Percentiles rank a stretch among this genome's conserved stretches.
phyloP scores from a whole-genome alignment of 2,113 vertebrate species.

The Corythaixoides concolor region DNA sequence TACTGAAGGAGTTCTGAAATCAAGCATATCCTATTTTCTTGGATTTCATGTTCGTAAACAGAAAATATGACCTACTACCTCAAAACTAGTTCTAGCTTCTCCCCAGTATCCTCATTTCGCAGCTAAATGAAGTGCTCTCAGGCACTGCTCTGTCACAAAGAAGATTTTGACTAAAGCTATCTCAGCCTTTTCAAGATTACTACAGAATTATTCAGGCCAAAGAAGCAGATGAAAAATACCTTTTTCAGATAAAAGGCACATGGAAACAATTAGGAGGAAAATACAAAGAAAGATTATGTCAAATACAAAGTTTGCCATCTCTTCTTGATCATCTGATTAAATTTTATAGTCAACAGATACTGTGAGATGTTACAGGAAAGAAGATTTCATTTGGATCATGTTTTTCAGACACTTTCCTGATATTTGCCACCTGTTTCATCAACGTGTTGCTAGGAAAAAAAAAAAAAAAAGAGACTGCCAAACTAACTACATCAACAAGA shows the following conservation, averaged over 20 bases:
- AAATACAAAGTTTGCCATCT: conserved; percentile 10
- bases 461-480: neutral
- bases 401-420: neutral
- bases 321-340: conserved; percentile 20
- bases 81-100: neutral
- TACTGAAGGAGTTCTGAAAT: neutral
- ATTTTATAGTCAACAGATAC: neutral
- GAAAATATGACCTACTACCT: neutral
- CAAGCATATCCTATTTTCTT: neutral
- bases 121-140: conserved; percentile 25
- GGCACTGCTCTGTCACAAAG: neutral
- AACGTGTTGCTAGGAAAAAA: neutral
- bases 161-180: conserved; percentile 36
- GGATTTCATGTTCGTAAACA: neutral
- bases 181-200: conserved; percentile 38
- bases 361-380: neutral
- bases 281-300: conserved; percentile 27
- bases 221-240: conserved; percentile 50
- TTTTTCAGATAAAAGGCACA: neutral
- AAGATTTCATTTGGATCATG: neutral
- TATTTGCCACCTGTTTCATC: conserved; percentile 2
- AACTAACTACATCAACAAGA: neutral
- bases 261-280: conserved; percentile 59
- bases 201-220: conserved; percentile 37
- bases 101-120: neutral